phyloP scores from a whole-genome alignment of 2,888 invertebrate genomes.

The Drosophila atripex region DNA sequence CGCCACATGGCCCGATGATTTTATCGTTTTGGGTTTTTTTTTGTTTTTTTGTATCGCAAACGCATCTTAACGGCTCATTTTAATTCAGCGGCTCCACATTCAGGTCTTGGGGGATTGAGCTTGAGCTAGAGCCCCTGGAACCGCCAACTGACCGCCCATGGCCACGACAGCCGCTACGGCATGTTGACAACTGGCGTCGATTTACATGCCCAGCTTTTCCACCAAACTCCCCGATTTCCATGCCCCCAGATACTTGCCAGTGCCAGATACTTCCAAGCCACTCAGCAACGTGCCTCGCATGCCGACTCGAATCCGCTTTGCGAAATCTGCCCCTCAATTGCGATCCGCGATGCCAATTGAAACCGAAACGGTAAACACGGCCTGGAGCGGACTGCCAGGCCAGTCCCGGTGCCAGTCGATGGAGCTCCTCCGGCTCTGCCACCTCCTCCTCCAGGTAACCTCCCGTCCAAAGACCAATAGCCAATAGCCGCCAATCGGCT shows the following conservation, averaged over 20 bases:
- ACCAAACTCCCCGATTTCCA: conserved; percentile 27
- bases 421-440: conserved; percentile 2
- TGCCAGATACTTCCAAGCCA: too few relatives aligned
- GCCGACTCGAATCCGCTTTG: conserved; percentile 34
- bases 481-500: neutral
- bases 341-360: conserved; percentile 44
- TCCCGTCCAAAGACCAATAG: neutral
- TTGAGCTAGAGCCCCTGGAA: neutral
- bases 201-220: conserved; percentile 60
- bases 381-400: conserved; percentile 45
- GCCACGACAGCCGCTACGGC: conserved; percentile 33
- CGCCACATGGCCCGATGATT: conserved; percentile 18
- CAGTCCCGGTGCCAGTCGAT: conserved; percentile 7
- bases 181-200: conserved; percentile 66
- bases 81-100: conserved; percentile 32
- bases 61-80: conserved; percentile 64
- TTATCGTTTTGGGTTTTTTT: conserved; percentile 9
- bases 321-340: conserved; percentile 18
- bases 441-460: neutral
- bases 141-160: conserved; percentile 32
- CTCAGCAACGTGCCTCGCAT: conserved; percentile 55
- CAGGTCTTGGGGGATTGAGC: conserved; percentile 6
- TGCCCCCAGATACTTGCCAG: too few relatives aligned
- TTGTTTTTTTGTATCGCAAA: too few relatives aligned
- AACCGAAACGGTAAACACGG: conserved; percentile 60